Base-by-base conservation (phyloP, 2,113 vertebrate species). In the Tetrao urogallus region DNA sequence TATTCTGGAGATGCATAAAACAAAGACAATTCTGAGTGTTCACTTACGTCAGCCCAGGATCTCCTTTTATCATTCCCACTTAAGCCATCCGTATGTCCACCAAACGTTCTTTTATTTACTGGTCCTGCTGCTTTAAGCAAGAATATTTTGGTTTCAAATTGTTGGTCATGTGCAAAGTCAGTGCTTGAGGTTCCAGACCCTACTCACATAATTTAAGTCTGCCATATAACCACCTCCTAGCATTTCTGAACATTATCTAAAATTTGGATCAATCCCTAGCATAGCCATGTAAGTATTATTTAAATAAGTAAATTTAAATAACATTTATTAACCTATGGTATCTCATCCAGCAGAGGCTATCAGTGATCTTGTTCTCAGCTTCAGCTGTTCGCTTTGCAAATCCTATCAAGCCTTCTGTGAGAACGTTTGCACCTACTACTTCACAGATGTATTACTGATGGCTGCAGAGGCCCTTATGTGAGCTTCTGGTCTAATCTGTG, bases 241-340 rank as follows among this genome's bases (percentile, higher is more conserved):
- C 58, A 76, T 57, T 48, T 80, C 76, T 19, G 18, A 60, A 7
- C 6, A 47, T 67, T 18, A 36, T 61, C n/a, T 30, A 70, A 70
- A 91, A 66, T n/a, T 10, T 58, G 8, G 8, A 48, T 71, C 40
- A 70, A 43, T 66, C 16, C 13, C 15, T 71, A 54, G 57, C 20
- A 17, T 77, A 77, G 25, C 5, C 28, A 88, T 3, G 2, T 42
- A 52, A 1, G 0, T 3, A n/a, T n/a, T n/a, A n/a, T n/a, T n/a
- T n/a, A n/a, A n/a, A n/a, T n/a, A 6, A 13, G 11, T 58, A 65
- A 67, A 67, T 82, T 83, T 61, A 73, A 67, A 74, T 52, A 86
- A 70, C 36, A 54, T 36, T 54, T 0, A 69, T 86, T 86, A 72
- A 45, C 60, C 36, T 38, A 1, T 52, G 17, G 10, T 10, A 36